phyloP scores from a whole-genome alignment of 2,113 vertebrate species.

The Picathartes gymnocephalus region DNA sequence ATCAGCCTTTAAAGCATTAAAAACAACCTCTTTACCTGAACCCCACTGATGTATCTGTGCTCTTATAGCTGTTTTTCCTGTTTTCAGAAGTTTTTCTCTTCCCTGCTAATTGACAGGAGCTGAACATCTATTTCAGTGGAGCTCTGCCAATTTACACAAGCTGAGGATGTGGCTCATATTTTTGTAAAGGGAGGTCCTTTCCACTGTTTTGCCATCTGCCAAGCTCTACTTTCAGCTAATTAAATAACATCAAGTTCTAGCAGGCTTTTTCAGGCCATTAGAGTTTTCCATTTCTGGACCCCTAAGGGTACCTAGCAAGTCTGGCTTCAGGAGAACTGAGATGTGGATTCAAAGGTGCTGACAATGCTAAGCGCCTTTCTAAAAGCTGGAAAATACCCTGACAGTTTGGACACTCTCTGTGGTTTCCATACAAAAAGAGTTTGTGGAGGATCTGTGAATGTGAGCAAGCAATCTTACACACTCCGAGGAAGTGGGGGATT shows the following conservation, averaged over 20 bases:
- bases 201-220: conserved; percentile 43
- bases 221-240: conserved; percentile 15
- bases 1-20: not conserved
- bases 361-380: not conserved
- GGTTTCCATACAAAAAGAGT: not conserved
- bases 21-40: not conserved
- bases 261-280: not conserved
- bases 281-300: conserved; percentile 4
- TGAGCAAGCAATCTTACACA: not conserved
- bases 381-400: not conserved
- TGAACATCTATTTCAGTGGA: conserved; percentile 11
- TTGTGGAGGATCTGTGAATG: not conserved
- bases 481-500: not conserved
- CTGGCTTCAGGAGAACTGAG: not conserved
- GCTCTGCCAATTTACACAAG: conserved; percentile 36
- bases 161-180: conserved; percentile 38
- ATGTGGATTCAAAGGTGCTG: not conserved
- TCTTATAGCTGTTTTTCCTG: not conserved
- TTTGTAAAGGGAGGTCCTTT: conserved; percentile 48
- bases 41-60: not conserved
- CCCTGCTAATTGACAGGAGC: not conserved
- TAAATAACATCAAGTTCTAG: conserved; percentile 2
- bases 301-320: not conserved
- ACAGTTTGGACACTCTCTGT: not conserved
- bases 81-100: conserved; percentile 3